Base-by-base conservation (phyloP, 2,797 vertebrate genomes). In the Manis pentadactyla region DNA sequence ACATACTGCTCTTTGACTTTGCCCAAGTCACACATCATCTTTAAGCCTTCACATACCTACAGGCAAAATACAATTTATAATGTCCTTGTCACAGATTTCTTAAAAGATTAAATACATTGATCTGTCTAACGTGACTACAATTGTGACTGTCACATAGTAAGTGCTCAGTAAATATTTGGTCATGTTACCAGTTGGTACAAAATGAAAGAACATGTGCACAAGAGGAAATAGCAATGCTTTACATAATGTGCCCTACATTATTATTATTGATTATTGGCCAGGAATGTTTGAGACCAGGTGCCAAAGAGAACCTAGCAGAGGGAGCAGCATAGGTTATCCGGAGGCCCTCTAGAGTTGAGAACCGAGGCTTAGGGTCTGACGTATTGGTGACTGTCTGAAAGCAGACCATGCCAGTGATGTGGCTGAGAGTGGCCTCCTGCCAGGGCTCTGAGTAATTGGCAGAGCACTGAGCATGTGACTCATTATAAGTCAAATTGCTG, bases 381-480 rank as follows among this genome's bases (percentile, higher is more conserved):
- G 31, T 49, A 31, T 79, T 4, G 10, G 39, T 61, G 14, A 2
- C 25, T 8, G 25, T 94, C 63, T 61, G 39, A 71, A 59, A 74
- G 14, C 61, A 85, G 46, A 81, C 69, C 69, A 53, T 86, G 55
- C 17, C 85, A 55, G 5, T 12, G 27, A 46, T 37, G 34, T 9
- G 34, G 86, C 55, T 68, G 21, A 81, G n/a, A 3, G 25, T 68
- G 37, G 84, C 78, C 83, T 92, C 63, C 61, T 82, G 55, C 86
- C 91, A 92, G 74, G 31, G 31, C 57, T 79, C 79, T 64, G 61
- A 92, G 68, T 46, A 94, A 34, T 4, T 86, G 94, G 90, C 93
- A 79, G 85, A 88, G 37, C 17, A 46, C 53, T 46, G 55, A 87
- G 25, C 46, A 78, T 87, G 66, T 96, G 92, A 96, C 68, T 97